phyloP scores from a whole-genome alignment of 2,797 vertebrate species.

The Chanos chanos region DNA sequence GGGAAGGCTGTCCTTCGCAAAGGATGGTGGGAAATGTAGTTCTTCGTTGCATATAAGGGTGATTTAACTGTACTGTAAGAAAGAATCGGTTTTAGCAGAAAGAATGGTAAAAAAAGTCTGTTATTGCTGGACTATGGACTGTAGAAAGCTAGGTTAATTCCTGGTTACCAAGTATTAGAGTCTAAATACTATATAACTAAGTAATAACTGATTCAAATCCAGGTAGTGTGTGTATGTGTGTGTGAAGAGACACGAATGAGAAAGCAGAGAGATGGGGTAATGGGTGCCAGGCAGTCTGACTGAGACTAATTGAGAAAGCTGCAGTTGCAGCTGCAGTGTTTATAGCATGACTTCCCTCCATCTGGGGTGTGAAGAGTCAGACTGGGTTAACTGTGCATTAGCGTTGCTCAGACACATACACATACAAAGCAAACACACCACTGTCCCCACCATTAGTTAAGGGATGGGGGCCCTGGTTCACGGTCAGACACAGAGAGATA shows the following conservation, averaged over 20 bases:
- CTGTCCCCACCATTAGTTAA: slow-evolving; percentile 12
- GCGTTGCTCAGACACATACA: slow-evolving; percentile 13
- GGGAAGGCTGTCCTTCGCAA: slow-evolving; percentile 11
- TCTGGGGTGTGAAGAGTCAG: slow-evolving; percentile 3
- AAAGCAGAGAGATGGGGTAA: background rate
- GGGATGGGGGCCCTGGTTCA: background rate
- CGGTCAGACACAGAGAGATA: background rate
- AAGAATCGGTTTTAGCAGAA: slow-evolving; percentile 20
- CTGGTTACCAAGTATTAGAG: slow-evolving; percentile 4
- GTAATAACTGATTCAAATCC: slow-evolving; percentile 36
- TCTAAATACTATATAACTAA: background rate
- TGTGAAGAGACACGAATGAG: slow-evolving; percentile 7
- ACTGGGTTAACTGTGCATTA: slow-evolving; percentile 23
- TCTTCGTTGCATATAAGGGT: slow-evolving; percentile 28
- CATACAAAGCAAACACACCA: too few species aligned
- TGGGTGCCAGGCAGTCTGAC: background rate
- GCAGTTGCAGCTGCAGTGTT: too few species aligned
- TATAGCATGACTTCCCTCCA: background rate
- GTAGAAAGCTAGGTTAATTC: background rate
- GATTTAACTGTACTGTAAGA: slow-evolving; percentile 36
- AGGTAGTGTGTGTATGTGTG: slow-evolving; percentile 20
- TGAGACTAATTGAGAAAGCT: background rate
- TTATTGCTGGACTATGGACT: background rate
- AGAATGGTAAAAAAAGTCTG: background rate
- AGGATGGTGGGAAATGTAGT: slow-evolving; percentile 41